Evolutionary conservation across 2,113 vertebrate genomes (phyloP).

Genomic region (Macquaria australasica): DNA sequence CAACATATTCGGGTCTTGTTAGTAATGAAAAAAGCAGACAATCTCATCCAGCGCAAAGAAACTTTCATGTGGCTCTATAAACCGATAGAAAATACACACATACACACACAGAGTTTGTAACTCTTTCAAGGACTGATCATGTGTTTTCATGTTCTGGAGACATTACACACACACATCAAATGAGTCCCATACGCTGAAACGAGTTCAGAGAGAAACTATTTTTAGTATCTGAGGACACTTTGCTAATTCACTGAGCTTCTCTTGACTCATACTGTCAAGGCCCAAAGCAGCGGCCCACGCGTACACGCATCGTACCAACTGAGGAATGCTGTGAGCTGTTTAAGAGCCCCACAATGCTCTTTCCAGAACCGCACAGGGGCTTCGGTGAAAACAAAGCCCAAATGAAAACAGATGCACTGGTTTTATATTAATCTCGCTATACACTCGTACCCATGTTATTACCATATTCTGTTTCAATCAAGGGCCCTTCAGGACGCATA

Average conservation of each 20-base stretch:
- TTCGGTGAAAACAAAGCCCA: conserved; percentile 64
- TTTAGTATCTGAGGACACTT: conserved; percentile 67
- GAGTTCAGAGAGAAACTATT: conserved; percentile 66
- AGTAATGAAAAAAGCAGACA: conserved; percentile 75
- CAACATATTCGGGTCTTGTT: conserved; percentile 33
- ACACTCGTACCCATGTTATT: conserved; percentile 49
- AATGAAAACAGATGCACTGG: conserved; percentile 75
- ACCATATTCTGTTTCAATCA: conserved; percentile 49
- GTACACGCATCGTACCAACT: conserved; percentile 16
- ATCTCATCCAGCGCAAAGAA: conserved; percentile 28
- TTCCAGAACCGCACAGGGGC: conserved; percentile 65
- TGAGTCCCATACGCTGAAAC: conserved; percentile 67
- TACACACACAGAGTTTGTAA: conserved; percentile 27
- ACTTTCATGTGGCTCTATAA: conserved; percentile 82
- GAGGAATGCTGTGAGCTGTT: conserved; percentile 57
- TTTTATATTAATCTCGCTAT: conserved; percentile 56
- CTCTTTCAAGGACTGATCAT: conserved; percentile 61
- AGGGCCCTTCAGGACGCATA: conserved; percentile 6
- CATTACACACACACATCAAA: conserved; percentile 62
- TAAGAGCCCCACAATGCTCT: conserved; percentile 37
- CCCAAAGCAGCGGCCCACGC: conserved; percentile 22
- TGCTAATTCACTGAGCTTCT: conserved; percentile 33
- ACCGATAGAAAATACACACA: conserved; percentile 60
- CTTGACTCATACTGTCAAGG: conserved; percentile 43
- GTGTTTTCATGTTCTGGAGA: conserved; percentile 67